phyloP scores from a whole-genome alignment of 2,113 vertebrate species.

The Lophius piscatorius region DNA sequence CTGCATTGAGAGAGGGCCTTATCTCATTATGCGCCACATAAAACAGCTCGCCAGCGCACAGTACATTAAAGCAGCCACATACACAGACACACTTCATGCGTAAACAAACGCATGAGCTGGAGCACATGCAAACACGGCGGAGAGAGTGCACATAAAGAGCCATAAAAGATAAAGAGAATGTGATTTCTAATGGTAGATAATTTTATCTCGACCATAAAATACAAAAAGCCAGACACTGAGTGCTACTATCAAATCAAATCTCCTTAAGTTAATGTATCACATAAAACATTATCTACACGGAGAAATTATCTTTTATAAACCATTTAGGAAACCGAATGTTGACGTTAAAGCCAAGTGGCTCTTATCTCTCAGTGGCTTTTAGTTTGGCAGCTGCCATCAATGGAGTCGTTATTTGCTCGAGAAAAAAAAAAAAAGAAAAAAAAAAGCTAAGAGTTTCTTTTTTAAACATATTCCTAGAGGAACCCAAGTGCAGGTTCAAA shows the following conservation, averaged over 20 bases:
- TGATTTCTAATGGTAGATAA: slow-evolving; percentile 14
- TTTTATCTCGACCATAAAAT: slow-evolving; percentile 44
- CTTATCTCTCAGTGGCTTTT: slow-evolving; percentile 57
- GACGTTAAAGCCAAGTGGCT: slow-evolving; percentile 74
- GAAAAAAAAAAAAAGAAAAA: too few species aligned
- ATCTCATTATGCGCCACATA: slow-evolving; percentile 68
- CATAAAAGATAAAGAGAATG: slow-evolving; percentile 23
- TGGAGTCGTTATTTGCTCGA: slow-evolving; percentile 63
- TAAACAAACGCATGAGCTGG: slow-evolving; percentile 29
- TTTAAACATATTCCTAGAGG: slow-evolving; percentile 13
- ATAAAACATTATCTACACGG: slow-evolving; percentile 67
- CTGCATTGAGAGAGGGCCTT: slow-evolving; percentile 58
- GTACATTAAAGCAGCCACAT: slow-evolving; percentile 20
- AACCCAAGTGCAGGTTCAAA: slow-evolving; percentile 11
- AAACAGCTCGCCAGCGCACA: slow-evolving; percentile 38
- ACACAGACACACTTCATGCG: slow-evolving; percentile 17
- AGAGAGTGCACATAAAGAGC: background rate
- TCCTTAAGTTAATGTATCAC: slow-evolving; percentile 65
- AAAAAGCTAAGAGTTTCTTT: slow-evolving; percentile 10
- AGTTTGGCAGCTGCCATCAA: slow-evolving; percentile 61
- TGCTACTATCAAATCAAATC: slow-evolving; percentile 73
- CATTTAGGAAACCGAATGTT: slow-evolving; percentile 62
- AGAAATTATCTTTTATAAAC: slow-evolving; percentile 79
- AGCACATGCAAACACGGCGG: slow-evolving; percentile 26
- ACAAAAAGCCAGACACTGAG: slow-evolving; percentile 58